Percentiles rank a stretch among this genome's conserved stretches.
phyloP scores from a whole-genome alignment of 2,797 vertebrate species.

The Nyctibius grandis region DNA sequence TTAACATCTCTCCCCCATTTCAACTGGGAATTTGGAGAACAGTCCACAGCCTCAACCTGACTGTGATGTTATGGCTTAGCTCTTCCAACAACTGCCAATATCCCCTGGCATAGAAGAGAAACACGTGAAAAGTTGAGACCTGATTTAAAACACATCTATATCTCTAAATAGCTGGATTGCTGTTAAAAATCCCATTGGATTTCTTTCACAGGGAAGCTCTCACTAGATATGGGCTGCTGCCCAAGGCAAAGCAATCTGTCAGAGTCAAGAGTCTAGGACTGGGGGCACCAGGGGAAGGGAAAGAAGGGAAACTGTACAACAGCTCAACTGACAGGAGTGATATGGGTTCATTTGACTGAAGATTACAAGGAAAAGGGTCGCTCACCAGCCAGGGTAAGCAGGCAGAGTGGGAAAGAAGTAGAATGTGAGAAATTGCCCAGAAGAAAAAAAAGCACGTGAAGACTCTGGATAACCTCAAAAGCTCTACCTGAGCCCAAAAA shows the following conservation, averaged over 20 bases:
- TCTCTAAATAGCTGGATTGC: not conserved
- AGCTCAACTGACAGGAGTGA: not conserved
- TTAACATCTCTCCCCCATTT: not conserved
- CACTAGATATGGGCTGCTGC: not conserved
- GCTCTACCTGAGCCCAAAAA: not conserved
- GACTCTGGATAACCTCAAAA: not conserved
- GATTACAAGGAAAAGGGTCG: not conserved
- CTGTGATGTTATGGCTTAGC: not conserved
- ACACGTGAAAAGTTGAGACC: accelerated
- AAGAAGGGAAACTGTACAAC: not conserved
- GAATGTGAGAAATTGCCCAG: not conserved
- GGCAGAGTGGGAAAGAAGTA: not conserved
- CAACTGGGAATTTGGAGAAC: not conserved
- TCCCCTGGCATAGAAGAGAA: not conserved
- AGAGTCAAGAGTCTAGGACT: not conserved
- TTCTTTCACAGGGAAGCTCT: not conserved
- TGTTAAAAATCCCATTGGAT: not conserved
- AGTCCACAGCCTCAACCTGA: not conserved
- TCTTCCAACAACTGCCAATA: not conserved
- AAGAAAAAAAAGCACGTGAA: accelerated
- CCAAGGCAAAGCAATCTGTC: not conserved
- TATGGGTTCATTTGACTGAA: not conserved
- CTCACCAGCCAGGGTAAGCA: not conserved
- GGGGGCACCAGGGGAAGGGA: not conserved
- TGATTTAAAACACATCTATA: accelerated